Evolutionary conservation across 1,140 invertebrate genomes (phyloP), one percentile per base, ranked within the genome.

Genomic region (Phthorimaea operculella): DNA sequence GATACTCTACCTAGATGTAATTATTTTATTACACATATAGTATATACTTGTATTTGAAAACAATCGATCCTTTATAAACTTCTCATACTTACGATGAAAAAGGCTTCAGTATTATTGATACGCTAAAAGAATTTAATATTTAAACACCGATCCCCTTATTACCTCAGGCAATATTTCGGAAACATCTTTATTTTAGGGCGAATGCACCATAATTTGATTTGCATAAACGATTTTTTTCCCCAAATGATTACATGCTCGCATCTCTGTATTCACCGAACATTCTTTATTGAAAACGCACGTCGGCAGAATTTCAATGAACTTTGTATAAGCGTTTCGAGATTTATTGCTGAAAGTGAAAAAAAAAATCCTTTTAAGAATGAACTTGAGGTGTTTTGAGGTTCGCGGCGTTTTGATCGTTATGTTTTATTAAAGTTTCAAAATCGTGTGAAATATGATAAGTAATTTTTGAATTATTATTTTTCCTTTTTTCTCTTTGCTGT

Each of bases 231-330:
- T 47, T 47, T 17, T 47, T 16, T 47, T 47, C 44, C 21, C 16
- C 8, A 47, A 16, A 47, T 47, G 44, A 47, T 47, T 47, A 47
- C 44, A 47, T 17, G 15, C 16, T 16, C 16, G 14, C 44, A 16
- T 47, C 44, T 11, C n/a, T 15, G 44, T 16, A 47, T 47, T 47
- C 44, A 15, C 15, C 15, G 14, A 47, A 47, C 44, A 28, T 50
- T 18, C 21, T 21, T 50, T 50, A 50, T 50, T 50, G 48, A 50
- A 50, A 50, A 50, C 17, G 48, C 3, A 50, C 48, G 9, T 33
- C 48, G 9, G 48, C 48, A 50, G 48, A 50, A 50, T 50, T 50
- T n/a, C 21, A 50, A 50, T 50, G 44, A 47, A 47, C 44, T 16
- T 17, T 9, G 44, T 17, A 21, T 14, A 9, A 50, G 18, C 48